Evolutionary conservation across 2,797 vertebrate species (phyloP).

Genomic region (Poeciliopsis presidionis): DNA sequence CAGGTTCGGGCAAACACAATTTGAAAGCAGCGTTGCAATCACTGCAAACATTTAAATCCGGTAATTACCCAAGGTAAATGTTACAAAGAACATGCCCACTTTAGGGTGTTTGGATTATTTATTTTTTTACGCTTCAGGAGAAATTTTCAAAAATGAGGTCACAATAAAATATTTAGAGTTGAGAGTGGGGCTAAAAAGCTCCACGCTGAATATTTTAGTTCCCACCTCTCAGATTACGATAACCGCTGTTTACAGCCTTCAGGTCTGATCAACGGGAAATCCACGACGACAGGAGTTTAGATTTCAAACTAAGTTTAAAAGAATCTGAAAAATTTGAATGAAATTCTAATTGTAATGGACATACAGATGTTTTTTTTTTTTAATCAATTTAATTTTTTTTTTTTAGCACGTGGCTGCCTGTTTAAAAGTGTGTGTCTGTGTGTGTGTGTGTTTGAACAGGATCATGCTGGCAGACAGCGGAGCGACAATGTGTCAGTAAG

Average conservation of each 20-base stretch:
- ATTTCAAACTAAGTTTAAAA: not conserved
- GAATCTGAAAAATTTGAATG: not conserved
- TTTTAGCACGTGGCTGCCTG: not conserved
- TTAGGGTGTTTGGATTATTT: slow-evolving; percentile 9
- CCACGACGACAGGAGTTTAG: not conserved
- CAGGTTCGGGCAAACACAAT: slow-evolving; percentile 29
- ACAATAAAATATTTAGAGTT: slow-evolving; percentile 72
- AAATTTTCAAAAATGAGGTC: slow-evolving; percentile 56
- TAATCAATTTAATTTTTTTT: not conserved
- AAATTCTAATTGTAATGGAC: not conserved
- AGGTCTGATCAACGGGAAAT: not conserved
- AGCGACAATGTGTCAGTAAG: slow-evolving; percentile 63
- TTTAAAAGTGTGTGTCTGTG: not conserved
- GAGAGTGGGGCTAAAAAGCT: slow-evolving; percentile 58
- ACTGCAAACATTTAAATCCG: slow-evolving; percentile 22
- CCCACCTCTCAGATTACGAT: slow-evolving; percentile 62
- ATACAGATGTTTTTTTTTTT: not conserved
- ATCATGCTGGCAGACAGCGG: slow-evolving; percentile 62
- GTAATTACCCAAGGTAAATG: slow-evolving; percentile 12
- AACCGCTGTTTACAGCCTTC: slow-evolving; percentile 4
- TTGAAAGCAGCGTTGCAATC: slow-evolving; percentile 24
- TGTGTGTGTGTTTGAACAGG: slow-evolving; percentile 45
- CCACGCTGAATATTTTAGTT: slow-evolving; percentile 71
- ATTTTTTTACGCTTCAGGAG: slow-evolving; percentile 7
- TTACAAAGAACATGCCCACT: not conserved